Conservation (phyloP, 2,797 vertebrate genomes). For the Clarias platycephalus region DNA sequence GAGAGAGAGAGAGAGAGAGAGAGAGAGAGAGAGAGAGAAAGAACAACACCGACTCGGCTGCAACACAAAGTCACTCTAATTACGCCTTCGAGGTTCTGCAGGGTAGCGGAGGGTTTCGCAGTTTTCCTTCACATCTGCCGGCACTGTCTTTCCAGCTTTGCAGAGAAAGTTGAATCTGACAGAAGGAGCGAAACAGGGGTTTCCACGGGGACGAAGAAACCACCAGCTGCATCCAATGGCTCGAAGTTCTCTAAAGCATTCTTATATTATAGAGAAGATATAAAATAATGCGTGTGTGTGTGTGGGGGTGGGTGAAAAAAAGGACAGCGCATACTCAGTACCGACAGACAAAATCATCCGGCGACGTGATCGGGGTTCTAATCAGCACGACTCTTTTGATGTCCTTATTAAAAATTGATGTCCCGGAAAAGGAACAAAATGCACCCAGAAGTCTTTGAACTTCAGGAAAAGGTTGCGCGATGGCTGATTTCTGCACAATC, state of each 20-base stretch:
- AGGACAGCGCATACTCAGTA: conserved; percentile 26
- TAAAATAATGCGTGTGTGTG: not conserved
- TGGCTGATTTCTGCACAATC: conserved; percentile 19
- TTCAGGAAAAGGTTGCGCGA: conserved; percentile 55
- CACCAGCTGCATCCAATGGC: conserved; percentile 14
- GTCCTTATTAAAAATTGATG: conserved; percentile 70
- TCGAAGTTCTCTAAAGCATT: conserved; percentile 8
- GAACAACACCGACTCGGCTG: not conserved
- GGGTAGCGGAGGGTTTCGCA: not conserved
- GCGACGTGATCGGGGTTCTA: conserved; percentile 55
- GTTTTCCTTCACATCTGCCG: conserved; percentile 3
- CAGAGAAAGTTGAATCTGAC: conserved; percentile 26
- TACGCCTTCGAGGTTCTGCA: not conserved
- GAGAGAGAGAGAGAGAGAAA: too few species aligned
- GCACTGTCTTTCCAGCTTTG: not conserved
- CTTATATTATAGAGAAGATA: conserved; percentile 24
- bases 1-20: not conserved
- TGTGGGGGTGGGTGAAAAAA: not conserved
- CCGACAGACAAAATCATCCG: conserved; percentile 55
- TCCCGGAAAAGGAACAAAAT: conserved; percentile 46
- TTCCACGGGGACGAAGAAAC: conserved; percentile 20
- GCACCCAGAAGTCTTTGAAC: conserved; percentile 55
- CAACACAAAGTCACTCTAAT: conserved; percentile 3
- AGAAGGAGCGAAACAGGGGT: conserved; percentile 29
- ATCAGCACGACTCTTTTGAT: conserved; percentile 66